These are phyloP conservation scores for Antheraea pernyi DNA, from an alignment of 1,140 invertebrate species.

Conservation along the genomic window DNA sequence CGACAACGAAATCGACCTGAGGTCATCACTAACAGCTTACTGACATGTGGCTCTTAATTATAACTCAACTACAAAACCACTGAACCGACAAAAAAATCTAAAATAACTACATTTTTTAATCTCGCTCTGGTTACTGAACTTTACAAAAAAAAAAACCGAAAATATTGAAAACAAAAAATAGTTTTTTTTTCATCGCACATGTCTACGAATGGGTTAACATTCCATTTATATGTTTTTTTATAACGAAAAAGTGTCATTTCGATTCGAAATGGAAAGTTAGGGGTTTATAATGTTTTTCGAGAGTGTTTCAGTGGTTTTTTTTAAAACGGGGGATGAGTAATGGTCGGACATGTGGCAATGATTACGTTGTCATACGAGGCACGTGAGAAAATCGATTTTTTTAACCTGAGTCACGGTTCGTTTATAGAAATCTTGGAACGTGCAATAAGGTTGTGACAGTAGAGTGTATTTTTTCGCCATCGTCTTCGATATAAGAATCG, in stretches of 20 bases:
- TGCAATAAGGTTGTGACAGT: too few relatives aligned
- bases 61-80: conserved; percentile 62
- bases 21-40: conserved; percentile 31
- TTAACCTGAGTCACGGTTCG: conserved; percentile 8
- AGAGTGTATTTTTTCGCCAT: too few relatives aligned
- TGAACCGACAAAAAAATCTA: conserved; percentile 72
- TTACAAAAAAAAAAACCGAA: conserved; percentile 37
- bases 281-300: conserved; percentile 61
- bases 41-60: conserved; percentile 76
- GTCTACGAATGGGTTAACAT: conserved; percentile 73
- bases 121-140: conserved; percentile 76
- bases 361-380: conserved; percentile 57
- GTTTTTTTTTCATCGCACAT: conserved; percentile 53
- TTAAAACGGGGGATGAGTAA: conserved; percentile 53
- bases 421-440: conserved; percentile 31
- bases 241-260: conserved; percentile 64
- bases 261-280: conserved; percentile 74
- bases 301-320: conserved; percentile 43
- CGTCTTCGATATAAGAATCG: too few relatives aligned
- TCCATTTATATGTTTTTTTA: conserved; percentile 36
- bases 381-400: conserved; percentile 67
- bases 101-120: conserved; percentile 74
- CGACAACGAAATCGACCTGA: conserved; percentile 27
- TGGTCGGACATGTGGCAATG: conserved; percentile 58
- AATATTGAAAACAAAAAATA: conserved; percentile 5